A percentile compares a stretch with the other conserved stretches of the same genome.
Evolutionary conservation across 2,888 invertebrate species (phyloP).

Genomic region (Tolmerus cingulatus): DNA sequence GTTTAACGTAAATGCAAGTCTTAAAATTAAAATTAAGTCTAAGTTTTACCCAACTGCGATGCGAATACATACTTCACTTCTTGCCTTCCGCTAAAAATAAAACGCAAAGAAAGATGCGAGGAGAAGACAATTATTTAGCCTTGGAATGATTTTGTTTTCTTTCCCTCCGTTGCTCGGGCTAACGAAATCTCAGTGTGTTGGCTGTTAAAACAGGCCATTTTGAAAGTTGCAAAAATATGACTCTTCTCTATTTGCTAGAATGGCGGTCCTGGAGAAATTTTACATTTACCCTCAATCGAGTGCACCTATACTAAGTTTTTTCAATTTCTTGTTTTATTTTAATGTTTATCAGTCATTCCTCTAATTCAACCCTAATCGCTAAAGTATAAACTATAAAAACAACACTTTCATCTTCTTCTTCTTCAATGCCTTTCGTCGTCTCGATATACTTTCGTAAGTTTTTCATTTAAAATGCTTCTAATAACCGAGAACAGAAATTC

Average conservation of each 20-base stretch:
- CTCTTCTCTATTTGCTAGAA: neutral
- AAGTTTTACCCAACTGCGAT: conserved; percentile 5
- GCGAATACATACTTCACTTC: neutral
- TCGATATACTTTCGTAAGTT: neutral
- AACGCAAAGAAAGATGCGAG: conserved; percentile 6
- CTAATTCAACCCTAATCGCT: neutral
- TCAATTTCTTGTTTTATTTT: neutral
- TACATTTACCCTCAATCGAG: neutral
- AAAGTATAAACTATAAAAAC: neutral
- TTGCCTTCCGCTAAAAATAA: conserved; percentile 15
- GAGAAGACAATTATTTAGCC: conserved; percentile 30
- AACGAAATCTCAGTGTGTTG: neutral
- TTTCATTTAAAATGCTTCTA: neutral
- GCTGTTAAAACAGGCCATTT: neutral
- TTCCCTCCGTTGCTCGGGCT: neutral
- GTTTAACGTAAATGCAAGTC: neutral
- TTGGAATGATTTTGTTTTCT: conserved; percentile 22
- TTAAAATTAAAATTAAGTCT: conserved; percentile 9
- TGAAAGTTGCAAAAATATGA: conserved; percentile 6
- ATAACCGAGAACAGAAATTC: neutral
- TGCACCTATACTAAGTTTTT: neutral
- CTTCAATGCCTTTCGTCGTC: neutral
- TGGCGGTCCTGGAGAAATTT: neutral
- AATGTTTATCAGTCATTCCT: neutral
- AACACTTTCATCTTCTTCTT: neutral